Conservation (phyloP, 2,797 vertebrate species). For the Macroramphosus scolopax region DNA sequence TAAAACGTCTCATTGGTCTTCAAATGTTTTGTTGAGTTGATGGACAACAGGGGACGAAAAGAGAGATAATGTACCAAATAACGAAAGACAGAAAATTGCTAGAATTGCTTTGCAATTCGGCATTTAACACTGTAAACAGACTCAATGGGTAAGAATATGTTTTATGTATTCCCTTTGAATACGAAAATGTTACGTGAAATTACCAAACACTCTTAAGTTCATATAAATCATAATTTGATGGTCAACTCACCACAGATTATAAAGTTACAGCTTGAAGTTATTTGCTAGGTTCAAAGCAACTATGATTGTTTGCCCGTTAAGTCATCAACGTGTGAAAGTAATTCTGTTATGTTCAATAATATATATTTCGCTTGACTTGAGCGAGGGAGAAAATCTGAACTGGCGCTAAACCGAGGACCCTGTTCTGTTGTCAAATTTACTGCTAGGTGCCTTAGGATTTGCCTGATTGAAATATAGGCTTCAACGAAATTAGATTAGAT, state of each 20-base stretch:
- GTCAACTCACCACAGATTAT: slow-evolving; percentile 9
- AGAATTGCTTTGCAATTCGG: neutral
- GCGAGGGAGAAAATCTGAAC: slow-evolving; percentile 43
- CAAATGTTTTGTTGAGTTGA: neutral
- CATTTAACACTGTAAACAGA: too few relatives aligned
- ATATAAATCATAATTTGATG: neutral
- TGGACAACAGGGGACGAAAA: neutral
- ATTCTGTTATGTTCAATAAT: neutral
- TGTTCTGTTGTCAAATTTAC: slow-evolving; percentile 38
- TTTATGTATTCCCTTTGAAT: too few relatives aligned
- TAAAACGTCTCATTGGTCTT: too few relatives aligned
- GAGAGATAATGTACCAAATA: neutral
- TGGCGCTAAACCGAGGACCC: slow-evolving; percentile 76
- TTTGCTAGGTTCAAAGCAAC: too few relatives aligned
- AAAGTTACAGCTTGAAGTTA: neutral
- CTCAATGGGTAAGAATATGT: too few relatives aligned
- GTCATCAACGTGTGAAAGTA: too few relatives aligned
- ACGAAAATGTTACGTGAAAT: too few relatives aligned
- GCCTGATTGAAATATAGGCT: slow-evolving; percentile 27
- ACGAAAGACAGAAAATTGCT: neutral
- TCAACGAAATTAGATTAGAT: rapidly evolving
- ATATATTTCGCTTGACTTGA: neutral
- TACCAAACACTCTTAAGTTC: neutral
- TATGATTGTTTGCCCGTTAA: too few relatives aligned
- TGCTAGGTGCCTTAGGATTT: slow-evolving; percentile 4